These are phyloP conservation scores for Drosophila glabriapex DNA, from an alignment of 2,888 invertebrate genomes.

Conservation along the genomic window DNA sequence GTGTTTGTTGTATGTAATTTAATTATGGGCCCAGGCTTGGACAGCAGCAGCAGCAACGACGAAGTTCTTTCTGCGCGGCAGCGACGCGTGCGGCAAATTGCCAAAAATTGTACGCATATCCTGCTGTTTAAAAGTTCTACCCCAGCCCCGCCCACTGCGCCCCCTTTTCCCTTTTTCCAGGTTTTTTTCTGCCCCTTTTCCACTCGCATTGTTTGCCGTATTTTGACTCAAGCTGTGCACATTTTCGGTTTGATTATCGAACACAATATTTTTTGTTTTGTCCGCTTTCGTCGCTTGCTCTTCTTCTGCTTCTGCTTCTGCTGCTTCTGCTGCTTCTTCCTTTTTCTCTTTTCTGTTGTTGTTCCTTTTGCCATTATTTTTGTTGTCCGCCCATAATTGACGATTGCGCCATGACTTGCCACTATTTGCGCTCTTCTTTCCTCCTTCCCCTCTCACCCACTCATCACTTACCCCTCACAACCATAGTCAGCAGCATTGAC, in stretches of 20 bases:
- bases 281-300: conserved; percentile 65
- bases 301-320: conserved; percentile 37
- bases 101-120: conserved; percentile 81
- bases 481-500: conserved; percentile 31
- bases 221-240: conserved; percentile 81
- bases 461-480: background rate
- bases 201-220: conserved; percentile 45
- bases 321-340: background rate
- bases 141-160: background rate
- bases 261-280: conserved; percentile 82
- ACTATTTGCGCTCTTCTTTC: conserved; percentile 56
- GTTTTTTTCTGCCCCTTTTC: conserved; percentile 65
- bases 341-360: conserved; percentile 16
- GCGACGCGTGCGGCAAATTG: conserved; percentile 74
- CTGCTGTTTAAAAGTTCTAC: conserved; percentile 77
- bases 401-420: conserved; percentile 78
- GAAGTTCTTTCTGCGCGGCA: conserved; percentile 17
- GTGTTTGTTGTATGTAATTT: conserved; percentile 69
- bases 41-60: conserved; percentile 34
- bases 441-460: background rate
- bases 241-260: conserved; percentile 81
- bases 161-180: conserved; percentile 40
- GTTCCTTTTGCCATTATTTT: conserved; percentile 54
- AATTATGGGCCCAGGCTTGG: conserved; percentile 71
- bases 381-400: conserved; percentile 79